Evolutionary conservation across 1,140 invertebrate genomes (phyloP).

Genomic region (Drosophila burlai): DNA sequence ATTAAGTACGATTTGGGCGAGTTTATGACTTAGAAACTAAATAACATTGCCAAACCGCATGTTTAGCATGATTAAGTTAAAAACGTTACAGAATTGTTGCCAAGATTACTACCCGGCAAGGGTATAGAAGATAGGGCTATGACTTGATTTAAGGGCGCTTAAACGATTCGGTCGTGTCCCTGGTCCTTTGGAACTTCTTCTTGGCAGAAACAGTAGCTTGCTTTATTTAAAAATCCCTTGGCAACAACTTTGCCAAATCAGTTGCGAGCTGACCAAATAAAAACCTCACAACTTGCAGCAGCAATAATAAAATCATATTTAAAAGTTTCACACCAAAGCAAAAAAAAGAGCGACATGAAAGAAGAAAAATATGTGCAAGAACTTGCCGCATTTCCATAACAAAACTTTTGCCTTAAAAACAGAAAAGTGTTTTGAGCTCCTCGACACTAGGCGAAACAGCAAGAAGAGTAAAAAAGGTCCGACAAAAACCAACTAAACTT

Average conservation of each 20-base stretch:
- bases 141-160: slow-evolving; percentile 64
- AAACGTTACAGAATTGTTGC: background rate
- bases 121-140: slow-evolving; percentile 24
- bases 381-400: slow-evolving; percentile 65
- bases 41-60: too few species aligned
- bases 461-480: slow-evolving; percentile 23
- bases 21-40: too few species aligned
- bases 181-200: slow-evolving; percentile 24
- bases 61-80: too few species aligned
- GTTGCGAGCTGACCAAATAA: slow-evolving; percentile 72
- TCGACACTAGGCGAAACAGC: slow-evolving; percentile 34
- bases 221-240: slow-evolving; percentile 64
- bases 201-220: slow-evolving; percentile 34
- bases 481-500: slow-evolving; percentile 63
- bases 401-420: slow-evolving; percentile 71
- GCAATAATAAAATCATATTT: slow-evolving; percentile 83
- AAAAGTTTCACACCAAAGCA: slow-evolving; percentile 70
- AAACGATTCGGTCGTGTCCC: slow-evolving; percentile 58
- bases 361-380: slow-evolving; percentile 47
- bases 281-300: slow-evolving; percentile 63
- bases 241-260: slow-evolving; percentile 59
- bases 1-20: background rate
- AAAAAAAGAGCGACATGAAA: slow-evolving; percentile 20
- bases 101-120: background rate
- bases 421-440: slow-evolving; percentile 58